Evolutionary conservation across 1,140 invertebrate species (phyloP).

Genomic region (Druon quercuslanigerum): DNA sequence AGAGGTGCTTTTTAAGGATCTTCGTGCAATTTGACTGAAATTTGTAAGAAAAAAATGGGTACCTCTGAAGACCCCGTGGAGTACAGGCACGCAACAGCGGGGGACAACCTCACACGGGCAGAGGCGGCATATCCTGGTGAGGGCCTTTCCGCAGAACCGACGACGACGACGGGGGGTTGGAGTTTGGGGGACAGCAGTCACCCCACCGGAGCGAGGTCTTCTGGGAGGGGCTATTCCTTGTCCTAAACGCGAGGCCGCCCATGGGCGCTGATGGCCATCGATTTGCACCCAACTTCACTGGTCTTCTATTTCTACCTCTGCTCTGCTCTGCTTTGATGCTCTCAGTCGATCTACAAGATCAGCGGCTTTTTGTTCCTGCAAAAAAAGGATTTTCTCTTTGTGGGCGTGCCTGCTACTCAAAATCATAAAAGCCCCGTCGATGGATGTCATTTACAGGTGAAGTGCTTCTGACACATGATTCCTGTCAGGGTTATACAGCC

Average conservation of each 20-base stretch:
- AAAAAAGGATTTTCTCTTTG: constrained; percentile 28
- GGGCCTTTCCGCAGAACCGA: constrained; percentile 64
- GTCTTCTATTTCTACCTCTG: constrained; percentile 52
- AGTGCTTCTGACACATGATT: constrained; percentile 1
- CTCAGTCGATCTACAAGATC: constrained; percentile 45
- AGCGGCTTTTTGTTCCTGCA: constrained; percentile 42
- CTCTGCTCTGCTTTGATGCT: constrained; percentile 40
- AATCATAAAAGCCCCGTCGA: not conserved
- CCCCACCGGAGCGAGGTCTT: constrained; percentile 96
- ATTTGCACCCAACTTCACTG: constrained; percentile 65
- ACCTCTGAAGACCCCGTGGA: constrained; percentile 69
- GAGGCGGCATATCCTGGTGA: constrained; percentile 69
- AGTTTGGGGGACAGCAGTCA: constrained; percentile 84
- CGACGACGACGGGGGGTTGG: constrained; percentile 62
- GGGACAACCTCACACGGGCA: constrained; percentile 68
- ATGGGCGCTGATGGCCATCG: constrained; percentile 83
- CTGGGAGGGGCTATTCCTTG: constrained; percentile 95
- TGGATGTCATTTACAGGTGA: constrained; percentile 7
- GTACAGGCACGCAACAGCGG: constrained; percentile 74
- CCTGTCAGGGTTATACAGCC: not conserved
- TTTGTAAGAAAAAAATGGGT: not conserved
- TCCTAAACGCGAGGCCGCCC: constrained; percentile 95
- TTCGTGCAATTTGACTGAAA: not conserved
- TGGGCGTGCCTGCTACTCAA: not conserved
- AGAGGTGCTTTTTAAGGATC: not conserved